A percentile compares a stretch with the other conserved stretches of the same genome.
These are phyloP conservation scores for Dione vanillae DNA, from an alignment of 2,888 invertebrate genomes.

Conservation along the genomic window DNA sequence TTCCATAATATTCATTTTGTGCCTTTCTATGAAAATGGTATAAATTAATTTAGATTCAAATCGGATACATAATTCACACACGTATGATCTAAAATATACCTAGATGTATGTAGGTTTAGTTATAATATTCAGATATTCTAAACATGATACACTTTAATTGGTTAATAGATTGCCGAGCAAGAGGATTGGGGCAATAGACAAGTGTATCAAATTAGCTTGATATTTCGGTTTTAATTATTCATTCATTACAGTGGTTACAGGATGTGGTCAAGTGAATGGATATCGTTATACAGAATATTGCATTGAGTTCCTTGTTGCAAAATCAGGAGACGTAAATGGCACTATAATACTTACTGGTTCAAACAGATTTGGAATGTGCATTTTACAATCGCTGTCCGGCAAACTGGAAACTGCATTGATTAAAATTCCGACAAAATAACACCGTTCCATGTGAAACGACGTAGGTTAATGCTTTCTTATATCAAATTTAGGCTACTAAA, in stretches of 20 bases:
- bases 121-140: not conserved
- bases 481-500: slow-evolving; percentile 15
- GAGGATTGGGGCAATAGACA: slow-evolving; percentile 30
- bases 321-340: slow-evolving; percentile 61
- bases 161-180: slow-evolving; percentile 20
- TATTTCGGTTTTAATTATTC: slow-evolving; percentile 37
- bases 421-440: slow-evolving; percentile 54
- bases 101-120: not conserved
- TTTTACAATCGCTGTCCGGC: slow-evolving; percentile 41
- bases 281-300: slow-evolving; percentile 45
- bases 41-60: too few relatives aligned
- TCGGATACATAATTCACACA: not conserved
- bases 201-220: slow-evolving; percentile 38
- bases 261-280: slow-evolving; percentile 48
- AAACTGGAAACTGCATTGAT: slow-evolving; percentile 49
- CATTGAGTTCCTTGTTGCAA: slow-evolving; percentile 61
- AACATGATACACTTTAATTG: slow-evolving; percentile 5
- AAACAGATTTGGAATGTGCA: slow-evolving; percentile 45
- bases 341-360: slow-evolving; percentile 48
- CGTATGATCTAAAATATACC: not conserved
- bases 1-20: too few relatives aligned
- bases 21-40: too few relatives aligned
- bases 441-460: slow-evolving; percentile 23
- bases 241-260: slow-evolving; percentile 31
- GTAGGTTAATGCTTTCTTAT: slow-evolving; percentile 22